A percentile compares a stretch with the other conserved stretches of the same genome.
Conservation (phyloP, 30 jellyfish, hydroid and myxozoan species). For the Pelagia noctiluca region DNA sequence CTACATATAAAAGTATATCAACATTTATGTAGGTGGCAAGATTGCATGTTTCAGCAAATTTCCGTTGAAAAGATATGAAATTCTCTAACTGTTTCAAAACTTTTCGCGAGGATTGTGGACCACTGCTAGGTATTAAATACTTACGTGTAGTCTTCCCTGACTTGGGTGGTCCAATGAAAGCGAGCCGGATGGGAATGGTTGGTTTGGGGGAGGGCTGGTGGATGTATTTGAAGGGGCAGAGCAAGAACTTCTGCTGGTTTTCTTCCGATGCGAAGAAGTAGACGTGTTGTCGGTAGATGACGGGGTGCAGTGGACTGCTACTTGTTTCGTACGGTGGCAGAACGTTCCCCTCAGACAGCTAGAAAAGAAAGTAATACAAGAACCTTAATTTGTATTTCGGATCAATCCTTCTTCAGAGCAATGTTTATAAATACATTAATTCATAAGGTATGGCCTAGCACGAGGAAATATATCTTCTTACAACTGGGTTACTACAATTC, state of each 20-base stretch:
- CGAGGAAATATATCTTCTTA: too few species aligned
- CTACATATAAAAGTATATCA: too few species aligned
- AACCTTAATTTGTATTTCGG: too few species aligned
- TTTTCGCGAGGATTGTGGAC: too few species aligned
- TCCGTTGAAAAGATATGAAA: too few species aligned
- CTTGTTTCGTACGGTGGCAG: slow-evolving; percentile 69
- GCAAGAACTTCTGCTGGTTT: slow-evolving; percentile 75
- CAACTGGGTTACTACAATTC: too few species aligned
- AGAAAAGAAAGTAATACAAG: not conserved
- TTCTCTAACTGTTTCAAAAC: too few species aligned
- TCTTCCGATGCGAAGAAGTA: slow-evolving; percentile 87
- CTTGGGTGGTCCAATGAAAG: slow-evolving; percentile 96
- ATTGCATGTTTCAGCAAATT: too few species aligned
- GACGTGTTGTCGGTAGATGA: slow-evolving; percentile 83
- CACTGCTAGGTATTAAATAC: slow-evolving; percentile 9
- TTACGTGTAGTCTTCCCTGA: slow-evolving; percentile 97
- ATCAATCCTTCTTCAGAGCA: too few species aligned
- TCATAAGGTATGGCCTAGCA: too few species aligned
- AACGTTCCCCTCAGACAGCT: slow-evolving; percentile 85
- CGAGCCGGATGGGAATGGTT: slow-evolving; percentile 76
- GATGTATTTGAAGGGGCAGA: slow-evolving; percentile 77
- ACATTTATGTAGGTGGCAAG: too few species aligned
- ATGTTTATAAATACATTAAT: too few species aligned
- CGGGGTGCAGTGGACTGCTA: slow-evolving; percentile 73
- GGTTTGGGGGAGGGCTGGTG: slow-evolving; percentile 91